These are phyloP conservation scores for Coracopsis vasa DNA, from an alignment of 2,113 vertebrate species.

Conservation along the genomic window DNA sequence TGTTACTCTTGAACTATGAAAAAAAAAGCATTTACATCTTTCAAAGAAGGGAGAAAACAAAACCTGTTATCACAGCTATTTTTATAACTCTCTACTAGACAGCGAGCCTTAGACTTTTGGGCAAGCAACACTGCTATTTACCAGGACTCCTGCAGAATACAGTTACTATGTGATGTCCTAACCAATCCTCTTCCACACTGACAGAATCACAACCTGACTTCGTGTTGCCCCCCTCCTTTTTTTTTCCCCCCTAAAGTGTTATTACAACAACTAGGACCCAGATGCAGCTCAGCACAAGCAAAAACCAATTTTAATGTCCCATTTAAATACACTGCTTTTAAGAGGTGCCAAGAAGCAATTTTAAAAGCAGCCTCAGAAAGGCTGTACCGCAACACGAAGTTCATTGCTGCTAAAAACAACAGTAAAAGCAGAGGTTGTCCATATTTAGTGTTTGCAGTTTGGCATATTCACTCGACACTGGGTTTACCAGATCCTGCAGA, in stretches of 20 bases:
- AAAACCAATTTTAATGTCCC: neutral
- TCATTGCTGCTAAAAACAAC: neutral
- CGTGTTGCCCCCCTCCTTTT: neutral
- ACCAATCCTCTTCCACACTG: neutral
- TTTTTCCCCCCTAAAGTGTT: too few relatives aligned
- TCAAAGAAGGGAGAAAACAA: neutral
- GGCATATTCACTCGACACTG: neutral
- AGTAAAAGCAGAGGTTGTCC: neutral
- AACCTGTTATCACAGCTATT: neutral
- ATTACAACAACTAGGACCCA: neutral
- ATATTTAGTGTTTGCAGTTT: neutral
- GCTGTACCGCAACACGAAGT: neutral
- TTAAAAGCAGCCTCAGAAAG: neutral
- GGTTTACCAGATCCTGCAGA: neutral
- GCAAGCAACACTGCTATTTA: neutral
- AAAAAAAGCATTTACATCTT: neutral
- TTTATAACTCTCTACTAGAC: neutral
- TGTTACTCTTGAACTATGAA: neutral
- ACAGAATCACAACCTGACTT: neutral
- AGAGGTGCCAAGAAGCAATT: neutral
- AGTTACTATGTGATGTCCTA: neutral
- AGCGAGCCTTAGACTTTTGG: neutral
- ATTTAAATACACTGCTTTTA: neutral
- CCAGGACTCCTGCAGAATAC: neutral
- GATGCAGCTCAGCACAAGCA: neutral